A percentile compares a stretch with the other conserved stretches of the same genome.
These are phyloP conservation scores for Habrosyne pyritoides DNA, from an alignment of 2,888 invertebrate species.

Conservation along the genomic window DNA sequence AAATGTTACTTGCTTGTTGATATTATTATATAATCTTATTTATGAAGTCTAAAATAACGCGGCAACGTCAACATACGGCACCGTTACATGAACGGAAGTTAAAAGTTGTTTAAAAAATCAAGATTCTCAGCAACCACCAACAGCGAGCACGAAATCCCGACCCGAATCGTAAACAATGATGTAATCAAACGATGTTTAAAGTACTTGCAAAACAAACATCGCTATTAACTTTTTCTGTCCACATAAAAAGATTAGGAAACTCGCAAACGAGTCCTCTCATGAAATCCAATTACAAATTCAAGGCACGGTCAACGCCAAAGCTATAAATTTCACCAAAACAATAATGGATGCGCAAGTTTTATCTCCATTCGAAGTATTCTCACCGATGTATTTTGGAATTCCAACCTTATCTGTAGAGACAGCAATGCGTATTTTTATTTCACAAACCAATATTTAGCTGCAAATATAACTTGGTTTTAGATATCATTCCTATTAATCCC, in stretches of 20 bases:
- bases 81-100: not conserved
- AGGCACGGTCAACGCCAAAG: constrained; percentile 46
- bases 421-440: constrained; percentile 24
- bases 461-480: constrained; percentile 36
- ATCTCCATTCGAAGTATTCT: constrained; percentile 37
- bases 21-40: too few relatives aligned
- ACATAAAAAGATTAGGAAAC: constrained; percentile 43
- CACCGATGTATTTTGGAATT: constrained; percentile 34
- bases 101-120: not conserved
- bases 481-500: constrained; percentile 39
- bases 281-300: constrained; percentile 63
- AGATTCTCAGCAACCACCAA: constrained; percentile 13
- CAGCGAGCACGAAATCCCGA: constrained; percentile 21
- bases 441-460: constrained; percentile 28
- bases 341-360: constrained; percentile 49
- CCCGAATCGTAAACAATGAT: constrained; percentile 30
- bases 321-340: constrained; percentile 64
- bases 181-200: constrained; percentile 35
- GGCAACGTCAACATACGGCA: not conserved
- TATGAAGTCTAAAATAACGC: too few relatives aligned
- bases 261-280: constrained; percentile 46
- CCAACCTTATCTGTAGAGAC: constrained; percentile 37
- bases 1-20: too few relatives aligned
- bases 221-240: constrained; percentile 34
- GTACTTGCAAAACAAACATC: constrained; percentile 31